A percentile compares a stretch with the other conserved stretches of the same genome.
These are phyloP conservation scores for Diarsia dahlii DNA, from an alignment of 2,888 invertebrate species.

Conservation along the genomic window DNA sequence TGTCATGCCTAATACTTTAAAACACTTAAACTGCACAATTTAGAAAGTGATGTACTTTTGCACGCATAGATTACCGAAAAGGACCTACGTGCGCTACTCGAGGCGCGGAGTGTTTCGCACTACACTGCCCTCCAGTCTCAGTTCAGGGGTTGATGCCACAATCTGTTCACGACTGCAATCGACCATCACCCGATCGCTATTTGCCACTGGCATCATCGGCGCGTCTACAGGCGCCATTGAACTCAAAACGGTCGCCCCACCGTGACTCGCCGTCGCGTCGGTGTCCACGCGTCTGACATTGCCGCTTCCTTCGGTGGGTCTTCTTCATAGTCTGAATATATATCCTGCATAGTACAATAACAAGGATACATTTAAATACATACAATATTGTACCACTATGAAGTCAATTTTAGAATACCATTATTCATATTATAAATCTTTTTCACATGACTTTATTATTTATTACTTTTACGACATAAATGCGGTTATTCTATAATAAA, in stretches of 20 bases:
- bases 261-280: background rate
- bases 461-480: background rate
- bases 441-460: background rate
- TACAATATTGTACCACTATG: background rate
- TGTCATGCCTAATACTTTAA: too few relatives aligned
- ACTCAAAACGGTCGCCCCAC: background rate
- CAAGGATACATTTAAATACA: background rate
- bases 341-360: constrained; percentile 1
- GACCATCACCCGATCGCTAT: background rate
- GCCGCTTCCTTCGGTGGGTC: background rate
- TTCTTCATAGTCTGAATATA: background rate
- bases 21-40: too few relatives aligned
- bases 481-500: background rate
- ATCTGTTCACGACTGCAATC: background rate
- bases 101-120: background rate
- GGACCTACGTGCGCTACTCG: too few relatives aligned
- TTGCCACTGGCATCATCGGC: background rate
- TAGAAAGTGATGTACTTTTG: too few relatives aligned
- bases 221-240: background rate
- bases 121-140: background rate
- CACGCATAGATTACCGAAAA: too few relatives aligned
- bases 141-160: background rate
- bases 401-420: background rate
- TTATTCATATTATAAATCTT: background rate
- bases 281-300: background rate